Evolutionary conservation across 2,888 invertebrate species (phyloP).

Genomic region (Drosophila neonasuta): DNA sequence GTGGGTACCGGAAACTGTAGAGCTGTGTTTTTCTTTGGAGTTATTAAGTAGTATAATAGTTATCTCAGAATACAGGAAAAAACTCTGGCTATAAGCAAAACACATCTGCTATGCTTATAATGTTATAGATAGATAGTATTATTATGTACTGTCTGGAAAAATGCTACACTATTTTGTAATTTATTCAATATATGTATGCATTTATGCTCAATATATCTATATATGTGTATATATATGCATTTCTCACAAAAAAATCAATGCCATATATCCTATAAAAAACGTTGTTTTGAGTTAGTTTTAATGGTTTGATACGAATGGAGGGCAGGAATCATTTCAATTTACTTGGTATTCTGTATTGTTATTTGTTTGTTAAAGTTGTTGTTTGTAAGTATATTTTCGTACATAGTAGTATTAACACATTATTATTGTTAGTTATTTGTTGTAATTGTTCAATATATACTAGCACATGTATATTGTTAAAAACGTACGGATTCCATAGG

Average conservation of each 20-base stretch:
- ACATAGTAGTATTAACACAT: conserved; percentile 34
- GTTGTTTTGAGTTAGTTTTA: conserved; percentile 68
- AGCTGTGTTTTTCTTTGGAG: conserved; percentile 16
- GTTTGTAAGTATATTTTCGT: conserved; percentile 40
- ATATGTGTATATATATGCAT: conserved; percentile 50
- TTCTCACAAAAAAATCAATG: conserved; percentile 71
- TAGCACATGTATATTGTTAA: conserved; percentile 69
- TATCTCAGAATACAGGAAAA: conserved; percentile 14
- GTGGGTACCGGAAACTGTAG: conserved; percentile 46
- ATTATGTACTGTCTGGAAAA: conserved; percentile 46
- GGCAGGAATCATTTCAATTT: conserved; percentile 81
- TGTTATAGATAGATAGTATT: conserved; percentile 14
- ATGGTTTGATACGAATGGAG: conserved; percentile 79
- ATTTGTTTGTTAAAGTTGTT: conserved; percentile 33
- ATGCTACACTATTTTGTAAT: conserved; percentile 53
- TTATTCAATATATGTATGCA: conserved; percentile 31
- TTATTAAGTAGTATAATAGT: conserved; percentile 1
- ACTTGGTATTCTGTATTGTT: conserved; percentile 70
- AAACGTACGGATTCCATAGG: conserved; percentile 58
- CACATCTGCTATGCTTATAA: conserved; percentile 29
- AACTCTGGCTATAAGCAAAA: conserved; percentile 46
- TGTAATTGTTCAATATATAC: conserved; percentile 43
- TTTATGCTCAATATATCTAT: conserved; percentile 38
- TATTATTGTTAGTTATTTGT: conserved; percentile 41
- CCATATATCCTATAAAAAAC: conserved; percentile 71